Conservation (phyloP, 2,888 invertebrate genomes). For the Drosophila hawaiiensis region DNA sequence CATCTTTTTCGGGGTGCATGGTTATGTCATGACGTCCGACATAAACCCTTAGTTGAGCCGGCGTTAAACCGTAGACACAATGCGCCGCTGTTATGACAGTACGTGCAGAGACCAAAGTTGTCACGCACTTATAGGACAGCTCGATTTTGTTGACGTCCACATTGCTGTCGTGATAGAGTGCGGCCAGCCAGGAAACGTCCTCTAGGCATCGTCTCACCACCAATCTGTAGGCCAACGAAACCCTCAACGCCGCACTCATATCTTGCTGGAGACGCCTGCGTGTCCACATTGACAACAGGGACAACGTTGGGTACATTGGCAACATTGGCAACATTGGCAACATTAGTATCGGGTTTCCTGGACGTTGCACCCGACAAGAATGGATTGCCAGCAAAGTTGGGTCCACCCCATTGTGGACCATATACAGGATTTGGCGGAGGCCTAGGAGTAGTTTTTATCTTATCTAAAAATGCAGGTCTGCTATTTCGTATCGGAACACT, state of each 20-base stretch:
- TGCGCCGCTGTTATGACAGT: constrained; percentile 84
- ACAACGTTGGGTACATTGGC: background rate
- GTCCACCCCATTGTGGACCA: background rate
- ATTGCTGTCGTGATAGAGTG: constrained; percentile 49
- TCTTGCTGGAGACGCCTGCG: background rate
- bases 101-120: constrained; percentile 66
- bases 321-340: background rate
- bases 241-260: constrained; percentile 72
- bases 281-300: constrained; percentile 3
- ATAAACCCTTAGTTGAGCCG: constrained; percentile 59
- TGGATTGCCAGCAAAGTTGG: constrained; percentile 17
- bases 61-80: constrained; percentile 70
- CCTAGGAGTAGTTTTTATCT: background rate
- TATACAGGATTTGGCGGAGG: background rate
- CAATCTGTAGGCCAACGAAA: constrained; percentile 55
- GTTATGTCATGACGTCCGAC: constrained; percentile 83
- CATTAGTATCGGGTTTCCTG: constrained; percentile 4
- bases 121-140: constrained; percentile 77
- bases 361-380: constrained; percentile 10
- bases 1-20: constrained; percentile 71
- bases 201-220: constrained; percentile 71
- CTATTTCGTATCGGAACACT: background rate
- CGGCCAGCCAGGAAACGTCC: constrained; percentile 79
- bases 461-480: background rate
- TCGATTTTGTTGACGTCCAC: constrained; percentile 68